A percentile compares a stretch with the other conserved stretches of the same genome.
Conservation (phyloP, 2,888 invertebrate genomes). For the Apamea epomidion region DNA sequence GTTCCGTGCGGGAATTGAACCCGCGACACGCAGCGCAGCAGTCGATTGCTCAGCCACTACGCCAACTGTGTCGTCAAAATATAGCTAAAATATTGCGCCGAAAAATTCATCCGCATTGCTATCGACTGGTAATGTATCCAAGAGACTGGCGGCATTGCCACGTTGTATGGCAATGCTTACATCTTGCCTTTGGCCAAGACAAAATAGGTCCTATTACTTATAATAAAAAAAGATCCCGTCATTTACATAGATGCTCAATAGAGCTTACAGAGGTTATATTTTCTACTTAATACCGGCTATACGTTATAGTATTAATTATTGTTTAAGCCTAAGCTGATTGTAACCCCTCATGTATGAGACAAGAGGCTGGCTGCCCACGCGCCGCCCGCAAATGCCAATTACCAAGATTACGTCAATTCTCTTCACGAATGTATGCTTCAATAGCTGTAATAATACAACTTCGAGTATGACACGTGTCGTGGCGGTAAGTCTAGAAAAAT, state of each 20-base stretch:
- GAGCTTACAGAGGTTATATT: background rate
- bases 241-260: background rate
- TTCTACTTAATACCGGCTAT: background rate
- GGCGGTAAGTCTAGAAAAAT: background rate
- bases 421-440: conserved; percentile 63
- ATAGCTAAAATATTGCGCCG: too few relatives aligned
- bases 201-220: background rate
- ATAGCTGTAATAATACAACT: conserved; percentile 67
- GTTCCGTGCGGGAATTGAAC: too few relatives aligned
- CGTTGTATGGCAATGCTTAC: too few relatives aligned
- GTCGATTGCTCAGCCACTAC: too few relatives aligned
- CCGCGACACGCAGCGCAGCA: too few relatives aligned
- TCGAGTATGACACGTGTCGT: conserved; percentile 41
- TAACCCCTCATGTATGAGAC: conserved; percentile 1
- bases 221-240: background rate
- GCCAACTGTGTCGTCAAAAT: too few relatives aligned
- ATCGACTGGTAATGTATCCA: too few relatives aligned
- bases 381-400: conserved; percentile 73
- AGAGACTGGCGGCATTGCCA: too few relatives aligned
- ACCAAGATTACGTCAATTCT: conserved; percentile 80
- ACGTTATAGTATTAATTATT: conserved; percentile 4
- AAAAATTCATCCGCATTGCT: too few relatives aligned
- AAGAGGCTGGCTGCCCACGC: conserved; percentile 40
- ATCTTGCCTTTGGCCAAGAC: too few relatives aligned
- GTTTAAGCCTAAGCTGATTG: conserved; percentile 14